Evolutionary conservation across 1,140 invertebrate species (phyloP).

Genomic region (Gerris buenoi): DNA sequence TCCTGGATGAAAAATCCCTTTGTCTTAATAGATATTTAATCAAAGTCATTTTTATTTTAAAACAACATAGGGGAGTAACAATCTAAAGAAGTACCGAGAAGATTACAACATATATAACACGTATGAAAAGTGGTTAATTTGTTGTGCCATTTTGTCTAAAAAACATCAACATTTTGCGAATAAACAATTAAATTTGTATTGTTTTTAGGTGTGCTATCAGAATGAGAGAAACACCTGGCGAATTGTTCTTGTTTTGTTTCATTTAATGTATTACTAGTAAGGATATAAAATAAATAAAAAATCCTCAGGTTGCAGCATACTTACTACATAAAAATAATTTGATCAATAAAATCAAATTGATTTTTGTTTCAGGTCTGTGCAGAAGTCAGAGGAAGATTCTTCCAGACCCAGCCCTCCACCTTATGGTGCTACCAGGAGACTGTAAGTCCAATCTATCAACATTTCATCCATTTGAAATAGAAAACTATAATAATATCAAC

Average conservation of each 20-base stretch:
- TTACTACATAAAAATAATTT: neutral
- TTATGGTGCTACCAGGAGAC: conserved; percentile 11
- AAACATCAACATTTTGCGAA: too few relatives aligned
- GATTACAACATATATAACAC: too few relatives aligned
- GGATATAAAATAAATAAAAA: neutral
- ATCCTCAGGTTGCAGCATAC: neutral
- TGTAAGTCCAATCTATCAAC: conserved; percentile 15
- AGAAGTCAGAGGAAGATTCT: conserved; percentile 4
- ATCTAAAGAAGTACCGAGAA: too few relatives aligned
- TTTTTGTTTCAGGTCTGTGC: conserved; percentile 6
- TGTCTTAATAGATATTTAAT: too few relatives aligned
- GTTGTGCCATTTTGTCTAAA: too few relatives aligned
- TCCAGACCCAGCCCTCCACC: conserved; percentile 14
- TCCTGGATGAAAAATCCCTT: too few relatives aligned
- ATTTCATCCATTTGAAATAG: too few relatives aligned
- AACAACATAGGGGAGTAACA: too few relatives aligned
- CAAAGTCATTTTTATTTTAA: too few relatives aligned
- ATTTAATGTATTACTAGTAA: neutral
- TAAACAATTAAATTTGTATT: neutral
- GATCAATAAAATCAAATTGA: neutral
- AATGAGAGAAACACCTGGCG: too few relatives aligned
- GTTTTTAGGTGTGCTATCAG: neutral
- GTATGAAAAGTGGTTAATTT: too few relatives aligned
- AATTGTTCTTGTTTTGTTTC: neutral
- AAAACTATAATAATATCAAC: too few relatives aligned